Evolutionary conservation across 2,888 invertebrate species (phyloP).

Genomic region (Molorchus minor): DNA sequence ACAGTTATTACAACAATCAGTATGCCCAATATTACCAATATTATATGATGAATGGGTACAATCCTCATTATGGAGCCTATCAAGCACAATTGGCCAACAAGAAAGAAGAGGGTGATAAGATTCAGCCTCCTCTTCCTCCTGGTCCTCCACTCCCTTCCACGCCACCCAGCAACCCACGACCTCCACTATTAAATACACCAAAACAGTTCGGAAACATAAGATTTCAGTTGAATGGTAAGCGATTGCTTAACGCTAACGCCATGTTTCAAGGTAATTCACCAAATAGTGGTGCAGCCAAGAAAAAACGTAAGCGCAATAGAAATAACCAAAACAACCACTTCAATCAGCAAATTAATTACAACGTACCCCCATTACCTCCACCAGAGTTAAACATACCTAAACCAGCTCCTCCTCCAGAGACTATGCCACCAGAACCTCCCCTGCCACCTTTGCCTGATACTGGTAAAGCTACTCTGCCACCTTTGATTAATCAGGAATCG

Average conservation of each 20-base stretch:
- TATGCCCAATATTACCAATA: slow-evolving; percentile 66
- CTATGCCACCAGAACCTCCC: slow-evolving; percentile 67
- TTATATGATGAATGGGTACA: slow-evolving; percentile 48
- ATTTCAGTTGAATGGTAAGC: slow-evolving; percentile 65
- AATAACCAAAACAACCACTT: slow-evolving; percentile 61
- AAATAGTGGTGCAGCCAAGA: slow-evolving; percentile 71
- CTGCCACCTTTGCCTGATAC: slow-evolving; percentile 52
- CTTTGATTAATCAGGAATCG: slow-evolving; percentile 30
- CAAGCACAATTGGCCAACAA: slow-evolving; percentile 39
- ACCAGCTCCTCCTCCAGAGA: slow-evolving; percentile 66
- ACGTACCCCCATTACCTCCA: slow-evolving; percentile 65
- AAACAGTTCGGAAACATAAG: slow-evolving; percentile 66
- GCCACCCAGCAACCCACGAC: slow-evolving; percentile 48
- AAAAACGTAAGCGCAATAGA: slow-evolving; percentile 80
- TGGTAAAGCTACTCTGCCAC: slow-evolving; percentile 63
- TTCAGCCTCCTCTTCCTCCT: slow-evolving; percentile 68
- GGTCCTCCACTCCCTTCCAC: slow-evolving; percentile 59
- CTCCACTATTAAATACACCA: slow-evolving; percentile 55
- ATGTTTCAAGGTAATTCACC: slow-evolving; percentile 57
- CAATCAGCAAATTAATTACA: slow-evolving; percentile 47
- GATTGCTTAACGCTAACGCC: slow-evolving; percentile 56
- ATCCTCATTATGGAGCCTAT: slow-evolving; percentile 54
- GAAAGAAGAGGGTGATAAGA: slow-evolving; percentile 48
- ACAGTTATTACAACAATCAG: slow-evolving; percentile 44
- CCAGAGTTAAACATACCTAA: slow-evolving; percentile 62